phyloP scores from a whole-genome alignment of 2,797 vertebrate genomes.

The Taeniopygia guttata region DNA sequence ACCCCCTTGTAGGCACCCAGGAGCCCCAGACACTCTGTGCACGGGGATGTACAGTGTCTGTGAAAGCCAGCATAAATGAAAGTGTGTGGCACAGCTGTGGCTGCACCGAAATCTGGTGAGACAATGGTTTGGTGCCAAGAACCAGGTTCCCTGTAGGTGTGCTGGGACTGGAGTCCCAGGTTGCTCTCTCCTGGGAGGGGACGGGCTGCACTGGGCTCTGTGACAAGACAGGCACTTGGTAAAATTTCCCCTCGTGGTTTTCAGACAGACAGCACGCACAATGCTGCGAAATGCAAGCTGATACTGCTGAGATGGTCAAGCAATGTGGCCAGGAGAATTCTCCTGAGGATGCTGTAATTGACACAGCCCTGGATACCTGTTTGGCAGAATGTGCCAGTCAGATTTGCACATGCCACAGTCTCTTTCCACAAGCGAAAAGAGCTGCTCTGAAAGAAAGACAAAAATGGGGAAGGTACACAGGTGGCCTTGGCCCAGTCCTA shows the following conservation, averaged over 20 bases:
- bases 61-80: background rate
- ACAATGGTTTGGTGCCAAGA: background rate
- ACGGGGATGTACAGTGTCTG: accelerated
- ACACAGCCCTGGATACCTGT: background rate
- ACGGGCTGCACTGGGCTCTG: background rate
- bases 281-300: background rate
- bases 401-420: background rate
- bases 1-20: accelerated
- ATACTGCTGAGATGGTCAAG: background rate
- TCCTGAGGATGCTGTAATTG: background rate
- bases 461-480: background rate
- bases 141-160: background rate
- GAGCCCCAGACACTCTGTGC: background rate
- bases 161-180: background rate
- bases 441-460: background rate
- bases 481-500: background rate
- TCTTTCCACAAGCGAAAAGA: background rate
- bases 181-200: background rate
- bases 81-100: background rate
- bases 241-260: background rate
- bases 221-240: background rate
- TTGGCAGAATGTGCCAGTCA: background rate
- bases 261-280: accelerated
- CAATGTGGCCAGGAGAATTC: background rate
- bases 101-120: background rate